Evolutionary conservation across 2,888 invertebrate species (phyloP).

Genomic region (Elysia crispata): DNA sequence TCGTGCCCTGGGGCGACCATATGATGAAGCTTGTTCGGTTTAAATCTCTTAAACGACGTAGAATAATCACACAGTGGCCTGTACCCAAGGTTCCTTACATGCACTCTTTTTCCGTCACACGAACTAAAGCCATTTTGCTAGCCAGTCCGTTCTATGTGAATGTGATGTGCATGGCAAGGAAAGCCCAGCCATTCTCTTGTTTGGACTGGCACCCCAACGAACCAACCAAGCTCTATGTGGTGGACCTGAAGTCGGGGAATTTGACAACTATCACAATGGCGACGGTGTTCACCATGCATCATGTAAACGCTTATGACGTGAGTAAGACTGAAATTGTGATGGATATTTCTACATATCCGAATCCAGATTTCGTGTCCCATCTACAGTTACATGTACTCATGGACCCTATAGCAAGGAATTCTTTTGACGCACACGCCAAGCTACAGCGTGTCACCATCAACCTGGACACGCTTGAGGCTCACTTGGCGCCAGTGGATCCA

Average conservation of each 20-base stretch:
- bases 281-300: slow-evolving; percentile 71
- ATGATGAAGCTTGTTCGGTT: slow-evolving; percentile 65
- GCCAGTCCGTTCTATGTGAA: slow-evolving; percentile 71
- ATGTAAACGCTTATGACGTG: slow-evolving; percentile 70
- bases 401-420: slow-evolving; percentile 60
- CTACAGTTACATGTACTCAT: slow-evolving; percentile 59
- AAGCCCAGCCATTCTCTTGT: slow-evolving; percentile 65
- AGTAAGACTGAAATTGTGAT: slow-evolving; percentile 58
- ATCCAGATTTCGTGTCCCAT: slow-evolving; percentile 64
- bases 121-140: slow-evolving; percentile 68
- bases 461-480: slow-evolving; percentile 48
- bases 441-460: slow-evolving; percentile 65
- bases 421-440: slow-evolving; percentile 60
- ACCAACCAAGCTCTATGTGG: slow-evolving; percentile 63
- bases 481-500: slow-evolving; percentile 33
- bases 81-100: slow-evolving; percentile 71
- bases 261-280: slow-evolving; percentile 58
- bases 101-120: slow-evolving; percentile 72
- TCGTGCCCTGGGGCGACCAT: slow-evolving; percentile 61
- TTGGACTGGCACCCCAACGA: slow-evolving; percentile 67
- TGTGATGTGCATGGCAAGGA: slow-evolving; percentile 62
- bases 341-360: slow-evolving; percentile 68
- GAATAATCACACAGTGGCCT: slow-evolving; percentile 64
- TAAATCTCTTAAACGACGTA: slow-evolving; percentile 58
- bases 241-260: slow-evolving; percentile 61